phyloP scores from a whole-genome alignment of 1,140 invertebrate species.

The Neotoxoptera formosana region DNA sequence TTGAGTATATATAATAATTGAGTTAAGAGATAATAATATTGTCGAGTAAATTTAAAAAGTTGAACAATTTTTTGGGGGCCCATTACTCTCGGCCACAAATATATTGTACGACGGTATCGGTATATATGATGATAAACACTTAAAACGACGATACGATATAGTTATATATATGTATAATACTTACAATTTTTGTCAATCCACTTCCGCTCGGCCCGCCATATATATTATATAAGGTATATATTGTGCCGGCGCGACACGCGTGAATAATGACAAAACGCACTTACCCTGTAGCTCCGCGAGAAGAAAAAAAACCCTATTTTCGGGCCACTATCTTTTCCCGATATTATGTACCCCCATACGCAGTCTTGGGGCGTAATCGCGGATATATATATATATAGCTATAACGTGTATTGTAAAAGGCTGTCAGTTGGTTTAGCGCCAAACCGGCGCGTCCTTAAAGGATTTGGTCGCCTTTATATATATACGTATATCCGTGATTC shows the following conservation, averaged over 20 bases:
- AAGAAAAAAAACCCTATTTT: background rate
- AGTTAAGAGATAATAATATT: too few species aligned
- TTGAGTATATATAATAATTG: too few species aligned
- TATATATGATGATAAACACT: background rate
- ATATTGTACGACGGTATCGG: background rate
- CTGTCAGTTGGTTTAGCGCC: slow-evolving; percentile 5
- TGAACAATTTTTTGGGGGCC: too few species aligned
- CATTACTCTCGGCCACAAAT: background rate
- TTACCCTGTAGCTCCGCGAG: background rate
- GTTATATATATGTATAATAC: background rate
- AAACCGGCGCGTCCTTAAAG: background rate
- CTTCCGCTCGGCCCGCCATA: background rate
- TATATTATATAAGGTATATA: background rate
- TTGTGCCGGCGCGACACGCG: background rate
- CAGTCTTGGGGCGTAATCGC: background rate
- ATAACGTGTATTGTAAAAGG: background rate
- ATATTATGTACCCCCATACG: background rate
- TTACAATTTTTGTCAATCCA: background rate
- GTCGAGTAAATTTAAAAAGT: too few species aligned
- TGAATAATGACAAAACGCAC: slow-evolving; percentile 39
- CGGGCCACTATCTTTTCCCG: background rate
- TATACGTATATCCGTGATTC: background rate
- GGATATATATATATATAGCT: background rate
- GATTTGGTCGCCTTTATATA: background rate
- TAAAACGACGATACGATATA: background rate